Base-by-base conservation (phyloP, 2,113 vertebrate species). In the Phalacrocorax carbo region DNA sequence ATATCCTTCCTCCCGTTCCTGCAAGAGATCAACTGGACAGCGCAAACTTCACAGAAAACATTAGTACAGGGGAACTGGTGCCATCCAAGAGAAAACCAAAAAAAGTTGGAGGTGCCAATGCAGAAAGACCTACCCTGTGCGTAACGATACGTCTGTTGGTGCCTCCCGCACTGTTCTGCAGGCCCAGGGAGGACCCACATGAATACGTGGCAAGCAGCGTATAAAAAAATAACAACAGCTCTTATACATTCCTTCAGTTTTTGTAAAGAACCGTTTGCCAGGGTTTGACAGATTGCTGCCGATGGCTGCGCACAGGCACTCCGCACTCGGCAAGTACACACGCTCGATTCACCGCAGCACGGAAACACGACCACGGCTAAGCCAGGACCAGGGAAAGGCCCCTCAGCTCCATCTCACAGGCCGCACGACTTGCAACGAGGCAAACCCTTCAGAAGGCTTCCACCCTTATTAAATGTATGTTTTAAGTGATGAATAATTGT, bases 291-390 rank as follows among this genome's bases (percentile, higher is more conserved):
- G 83, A 38, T 8, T 60, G 87, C 34, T 85, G 81, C 55, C 15
- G 52, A 13, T 15, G 48, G 64, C n/a, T 61, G 49, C 13, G 6
- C 60, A n/a, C 36, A 76, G 69, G 57, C 42, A 32, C 86, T 83
- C 49, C 32, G 54, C 27, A 8, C 61, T 44, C 70, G 27, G 57
- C 44, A 34, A 32, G 58, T 5, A 51, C 34, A 7, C 3, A 2
- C 1, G 3, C 48, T 64, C 2, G 20, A 52, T 25, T 36, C 61
- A 15, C 25, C 2, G 6, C 8, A 5, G 13, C 10, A 30, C 0
- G 1, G 26, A 32, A 58, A 15, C 0, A 0, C 34, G 29, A 65
- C 15, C 66, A 18, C 15, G 6, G 51, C 44, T 26, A 42, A 44
- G 10, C 29, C 48, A 14, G 1, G 34, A 14, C 23, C 66, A 46